Conservation (phyloP, 2,888 invertebrate genomes). For the Himalopsyche kuldschensis region DNA sequence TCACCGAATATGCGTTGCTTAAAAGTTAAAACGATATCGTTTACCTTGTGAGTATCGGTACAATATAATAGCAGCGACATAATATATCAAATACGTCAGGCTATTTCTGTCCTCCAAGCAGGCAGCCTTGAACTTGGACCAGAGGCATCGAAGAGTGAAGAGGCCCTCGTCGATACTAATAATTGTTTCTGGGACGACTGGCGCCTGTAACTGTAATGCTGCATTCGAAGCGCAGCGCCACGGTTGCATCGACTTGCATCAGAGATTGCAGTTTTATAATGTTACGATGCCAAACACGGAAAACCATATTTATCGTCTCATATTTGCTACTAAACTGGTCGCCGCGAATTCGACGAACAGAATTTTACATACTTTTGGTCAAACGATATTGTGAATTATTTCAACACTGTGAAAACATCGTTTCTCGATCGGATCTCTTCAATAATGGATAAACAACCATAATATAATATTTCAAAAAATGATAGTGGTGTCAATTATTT, state of each 20-base stretch:
- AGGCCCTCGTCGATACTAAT: constrained; percentile 13
- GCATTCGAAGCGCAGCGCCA: background rate
- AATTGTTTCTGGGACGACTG: constrained; percentile 28
- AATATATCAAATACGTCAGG: background rate
- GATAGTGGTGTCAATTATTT: too few species aligned
- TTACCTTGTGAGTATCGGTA: background rate
- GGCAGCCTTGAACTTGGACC: constrained; percentile 33
- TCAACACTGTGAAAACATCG: too few species aligned
- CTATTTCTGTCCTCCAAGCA: constrained; percentile 19
- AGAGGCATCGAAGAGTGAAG: background rate
- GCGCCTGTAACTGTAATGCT: constrained; percentile 32
- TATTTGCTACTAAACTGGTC: background rate
- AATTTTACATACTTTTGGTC: too few species aligned
- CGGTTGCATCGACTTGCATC: background rate
- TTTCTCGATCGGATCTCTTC: too few species aligned
- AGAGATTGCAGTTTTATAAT: background rate
- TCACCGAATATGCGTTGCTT: background rate
- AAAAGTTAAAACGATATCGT: background rate
- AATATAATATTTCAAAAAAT: too few species aligned
- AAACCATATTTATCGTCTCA: background rate
- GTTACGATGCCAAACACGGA: background rate
- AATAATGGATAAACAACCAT: too few species aligned
- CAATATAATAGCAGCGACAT: background rate
- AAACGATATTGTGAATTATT: too few species aligned
- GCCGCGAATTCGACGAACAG: background rate